Base-by-base conservation (phyloP, 2,113 vertebrate genomes). In the Embiotoca jacksoni region DNA sequence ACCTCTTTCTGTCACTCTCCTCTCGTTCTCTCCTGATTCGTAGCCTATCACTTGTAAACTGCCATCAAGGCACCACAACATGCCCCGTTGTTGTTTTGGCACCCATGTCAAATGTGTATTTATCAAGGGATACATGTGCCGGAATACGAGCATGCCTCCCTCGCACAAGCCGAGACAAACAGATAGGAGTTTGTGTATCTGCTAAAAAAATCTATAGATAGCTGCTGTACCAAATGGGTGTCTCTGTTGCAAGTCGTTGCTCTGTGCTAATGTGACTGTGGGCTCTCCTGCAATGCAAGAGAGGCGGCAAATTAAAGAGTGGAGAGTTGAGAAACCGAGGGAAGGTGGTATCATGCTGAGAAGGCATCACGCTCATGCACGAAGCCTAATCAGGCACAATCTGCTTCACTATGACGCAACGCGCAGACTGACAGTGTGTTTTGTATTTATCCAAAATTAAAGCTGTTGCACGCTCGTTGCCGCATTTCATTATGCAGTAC, bases 341-440 rank as follows among this genome's bases (percentile, higher is more conserved):
- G 65, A 77, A 81, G 83, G 83, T 85, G 73, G 80, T 70, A 62
- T 46, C 89, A 35, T 1, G 84, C 78, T 84, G 81, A 5, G 72
- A 81, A 79, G 49, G 82, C 82, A 74, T 88, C 74, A 75, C 54
- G n/a, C 61, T 78, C 68, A 47, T 65, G 81, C 81, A 81, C 50
- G 75, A 86, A 80, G 62, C 58, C 63, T 69, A 82, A 88, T 82
- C 84, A 62, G 82, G 54, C 83, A 30, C 85, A 88, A 87, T 88
- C 88, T 87, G 80, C 78, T 87, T 81, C 67, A 50, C 36, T 14
- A 2, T 75, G 75, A 83, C 33, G 72, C 80, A 60, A 67, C 4
- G 33, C 57, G 37, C 76, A 8, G 37, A 11, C 30, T 30, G 8
- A 60, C 36, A 70, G 62, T 65, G 53, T 70, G 8, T 76, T 87